Percentiles rank a stretch among this genome's conserved stretches.
Conservation (phyloP, 1,140 invertebrate genomes). For the Bilobella aurantiaca region DNA sequence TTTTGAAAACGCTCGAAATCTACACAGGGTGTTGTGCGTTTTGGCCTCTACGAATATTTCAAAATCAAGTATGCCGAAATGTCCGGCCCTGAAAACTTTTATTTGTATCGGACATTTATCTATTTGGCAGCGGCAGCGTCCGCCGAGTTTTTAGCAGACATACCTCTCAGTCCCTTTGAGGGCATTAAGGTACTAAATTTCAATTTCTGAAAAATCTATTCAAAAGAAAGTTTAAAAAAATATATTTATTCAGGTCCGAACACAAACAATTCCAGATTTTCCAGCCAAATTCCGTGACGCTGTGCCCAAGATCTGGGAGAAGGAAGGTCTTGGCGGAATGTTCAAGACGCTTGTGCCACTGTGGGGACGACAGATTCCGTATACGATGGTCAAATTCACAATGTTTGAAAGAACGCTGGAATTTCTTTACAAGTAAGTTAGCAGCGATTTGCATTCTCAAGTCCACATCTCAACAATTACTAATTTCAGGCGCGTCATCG, state of each 20-base stretch:
- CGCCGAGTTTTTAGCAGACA: slow-evolving; percentile 58
- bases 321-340: slow-evolving; percentile 42
- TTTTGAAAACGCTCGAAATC: neutral
- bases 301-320: slow-evolving; percentile 42
- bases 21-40: slow-evolving; percentile 61
- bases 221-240: neutral
- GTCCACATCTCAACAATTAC: slow-evolving; percentile 40
- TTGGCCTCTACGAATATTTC: slow-evolving; percentile 74
- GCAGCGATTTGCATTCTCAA: neutral
- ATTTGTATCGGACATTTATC: slow-evolving; percentile 48
- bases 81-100: slow-evolving; percentile 51
- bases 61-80: slow-evolving; percentile 48
- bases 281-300: slow-evolving; percentile 49
- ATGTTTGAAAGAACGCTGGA: slow-evolving; percentile 62
- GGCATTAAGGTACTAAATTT: slow-evolving; percentile 55
- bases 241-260: slow-evolving; percentile 43
- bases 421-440: slow-evolving; percentile 50
- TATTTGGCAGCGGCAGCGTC: slow-evolving; percentile 54
- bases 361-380: slow-evolving; percentile 61
- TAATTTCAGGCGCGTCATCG: slow-evolving; percentile 59
- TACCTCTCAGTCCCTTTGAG: slow-evolving; percentile 53
- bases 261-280: slow-evolving; percentile 55
- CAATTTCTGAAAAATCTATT: neutral
- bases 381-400: slow-evolving; percentile 69
- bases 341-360: slow-evolving; percentile 57